phyloP scores from a whole-genome alignment of 2,888 invertebrate genomes.

The Vanessa cardui region DNA sequence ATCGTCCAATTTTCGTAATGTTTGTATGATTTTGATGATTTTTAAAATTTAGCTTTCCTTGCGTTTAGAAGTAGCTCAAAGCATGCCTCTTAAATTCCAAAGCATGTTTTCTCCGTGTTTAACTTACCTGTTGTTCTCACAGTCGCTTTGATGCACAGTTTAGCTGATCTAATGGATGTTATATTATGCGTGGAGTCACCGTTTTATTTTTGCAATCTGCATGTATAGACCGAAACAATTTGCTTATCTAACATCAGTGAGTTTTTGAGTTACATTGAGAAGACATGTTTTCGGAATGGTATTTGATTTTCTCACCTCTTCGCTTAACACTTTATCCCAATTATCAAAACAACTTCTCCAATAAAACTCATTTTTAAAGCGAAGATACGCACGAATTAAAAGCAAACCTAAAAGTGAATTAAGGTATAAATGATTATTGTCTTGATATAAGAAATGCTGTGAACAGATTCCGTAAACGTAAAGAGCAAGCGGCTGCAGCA shows the following conservation, averaged over 20 bases:
- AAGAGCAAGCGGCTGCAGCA: constrained; percentile 88
- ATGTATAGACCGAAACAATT: constrained; percentile 38
- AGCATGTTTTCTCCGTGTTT: constrained; percentile 73
- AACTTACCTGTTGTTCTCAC: constrained; percentile 56
- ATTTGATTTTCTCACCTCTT: constrained; percentile 6
- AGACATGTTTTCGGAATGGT: constrained; percentile 56
- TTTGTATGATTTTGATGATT: constrained; percentile 52
- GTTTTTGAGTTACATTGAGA: constrained; percentile 49
- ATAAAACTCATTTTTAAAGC: constrained; percentile 13
- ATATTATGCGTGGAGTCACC: constrained; percentile 47
- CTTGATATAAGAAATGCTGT: background rate
- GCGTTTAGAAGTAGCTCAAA: constrained; percentile 35
- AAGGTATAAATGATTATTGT: background rate
- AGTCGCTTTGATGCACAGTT: constrained; percentile 60
- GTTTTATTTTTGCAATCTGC: constrained; percentile 38
- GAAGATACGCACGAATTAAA: constrained; percentile 10
- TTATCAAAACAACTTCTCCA: constrained; percentile 1
- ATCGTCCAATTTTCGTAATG: constrained; percentile 20
- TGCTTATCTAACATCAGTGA: constrained; percentile 42
- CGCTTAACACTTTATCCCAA: background rate
- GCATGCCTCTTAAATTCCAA: constrained; percentile 46
- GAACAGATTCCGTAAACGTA: constrained; percentile 94
- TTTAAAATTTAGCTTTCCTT: constrained; percentile 56
- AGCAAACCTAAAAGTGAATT: background rate
- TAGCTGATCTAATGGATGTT: constrained; percentile 46